These are phyloP conservation scores for Pegoplata infirma DNA, from an alignment of 2,888 invertebrate species.

Conservation along the genomic window DNA sequence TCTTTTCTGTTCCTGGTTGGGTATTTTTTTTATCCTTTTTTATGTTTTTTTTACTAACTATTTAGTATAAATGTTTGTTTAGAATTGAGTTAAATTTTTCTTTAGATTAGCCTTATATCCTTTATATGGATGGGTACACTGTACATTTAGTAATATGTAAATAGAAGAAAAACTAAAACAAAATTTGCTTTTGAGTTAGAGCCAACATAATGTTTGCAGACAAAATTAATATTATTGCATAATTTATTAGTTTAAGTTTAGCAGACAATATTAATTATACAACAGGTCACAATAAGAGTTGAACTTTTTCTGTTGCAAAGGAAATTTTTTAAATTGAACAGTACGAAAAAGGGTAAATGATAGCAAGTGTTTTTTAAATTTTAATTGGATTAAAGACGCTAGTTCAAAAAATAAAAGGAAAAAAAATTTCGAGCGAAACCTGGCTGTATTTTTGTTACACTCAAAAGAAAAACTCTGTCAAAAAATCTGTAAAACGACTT, in stretches of 20 bases:
- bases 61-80: constrained; percentile 30
- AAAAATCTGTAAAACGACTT: too few species aligned
- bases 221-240: constrained; percentile 34
- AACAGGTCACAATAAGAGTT: constrained; percentile 9
- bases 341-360: background rate
- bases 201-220: constrained; percentile 41
- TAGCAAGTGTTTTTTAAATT: too few species aligned
- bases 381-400: too few species aligned
- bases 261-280: constrained; percentile 37
- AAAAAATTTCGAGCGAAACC: too few species aligned
- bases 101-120: constrained; percentile 37
- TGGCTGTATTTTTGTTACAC: too few species aligned
- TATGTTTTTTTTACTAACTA: constrained; percentile 12
- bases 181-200: constrained; percentile 25
- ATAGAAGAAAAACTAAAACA: background rate
- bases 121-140: background rate
- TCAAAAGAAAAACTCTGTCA: too few species aligned
- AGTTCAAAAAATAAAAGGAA: too few species aligned
- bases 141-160: background rate
- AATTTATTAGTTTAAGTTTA: constrained; percentile 41
- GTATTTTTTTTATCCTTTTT: constrained; percentile 32
- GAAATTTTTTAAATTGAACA: background rate
- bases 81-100: constrained; percentile 37
- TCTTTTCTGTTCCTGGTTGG: constrained; percentile 27
- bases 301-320: background rate